phyloP scores from a whole-genome alignment of 2,113 vertebrate species.

The Formicarius rufipectus region DNA sequence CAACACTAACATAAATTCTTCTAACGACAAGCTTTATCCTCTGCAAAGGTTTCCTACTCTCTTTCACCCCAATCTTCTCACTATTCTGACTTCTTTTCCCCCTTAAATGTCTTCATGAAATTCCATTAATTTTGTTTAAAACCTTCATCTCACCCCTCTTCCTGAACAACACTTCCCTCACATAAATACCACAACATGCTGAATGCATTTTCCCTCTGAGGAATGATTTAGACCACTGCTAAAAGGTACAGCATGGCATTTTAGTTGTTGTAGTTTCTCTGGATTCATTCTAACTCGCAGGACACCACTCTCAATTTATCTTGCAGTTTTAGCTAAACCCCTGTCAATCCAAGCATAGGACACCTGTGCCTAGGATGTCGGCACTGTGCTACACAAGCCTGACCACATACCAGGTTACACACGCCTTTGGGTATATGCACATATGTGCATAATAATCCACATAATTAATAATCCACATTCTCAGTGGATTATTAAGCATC shows the following conservation, averaged over 20 bases:
- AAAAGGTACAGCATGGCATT: background rate
- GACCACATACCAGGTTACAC: background rate
- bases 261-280: background rate
- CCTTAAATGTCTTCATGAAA: background rate
- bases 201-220: background rate
- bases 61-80: background rate
- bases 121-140: background rate
- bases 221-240: background rate
- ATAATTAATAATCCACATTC: no score
- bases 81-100: background rate
- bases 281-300: background rate
- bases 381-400: fast-evolving
- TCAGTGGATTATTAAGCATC: background rate
- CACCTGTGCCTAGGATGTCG: background rate
- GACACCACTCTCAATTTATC: background rate
- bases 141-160: background rate
- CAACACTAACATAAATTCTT: background rate
- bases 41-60: background rate
- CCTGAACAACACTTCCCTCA: background rate
- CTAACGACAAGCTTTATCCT: background rate
- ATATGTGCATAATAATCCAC: background rate
- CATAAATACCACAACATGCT: background rate
- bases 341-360: background rate
- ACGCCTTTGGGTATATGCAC: background rate
- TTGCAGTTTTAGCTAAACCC: background rate